Evolutionary conservation across 2,113 vertebrate species (phyloP), one percentile per base, ranked within the genome.

Genomic region (Salvelinus alpinus): DNA sequence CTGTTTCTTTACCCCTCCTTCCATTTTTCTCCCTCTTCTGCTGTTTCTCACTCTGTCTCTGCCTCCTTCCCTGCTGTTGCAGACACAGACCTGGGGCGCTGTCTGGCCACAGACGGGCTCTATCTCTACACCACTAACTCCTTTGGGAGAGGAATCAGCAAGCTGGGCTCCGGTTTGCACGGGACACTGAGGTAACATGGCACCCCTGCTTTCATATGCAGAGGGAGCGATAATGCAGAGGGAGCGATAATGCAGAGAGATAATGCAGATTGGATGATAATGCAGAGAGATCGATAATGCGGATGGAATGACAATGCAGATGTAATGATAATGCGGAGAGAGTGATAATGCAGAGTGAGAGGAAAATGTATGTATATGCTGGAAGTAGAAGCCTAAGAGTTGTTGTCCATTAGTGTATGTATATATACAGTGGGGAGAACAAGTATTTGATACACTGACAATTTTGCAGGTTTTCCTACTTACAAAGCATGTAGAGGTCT

Each of bases 101-200:
- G 97, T 84, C 94, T 99, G 44, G 96, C 96, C 73, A 96, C 96
- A 74, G 98, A 99, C 25, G 97, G 98, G 7, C 95, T 96, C 82
- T 99, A 99, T 92, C 94, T 99, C 75, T 99, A 98, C 71, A 98
- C 97, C 2, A 98, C 96, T 60, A 99, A 99, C 88, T 99, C 97
- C 11, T 96, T 96, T 87, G 98, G 98, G 91, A 95, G 94, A 92
- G 97, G 97, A 82, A 93, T 99, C 87, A 98, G 97, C 95, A 99
- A 99, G 83, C 88, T 99, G 85, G 98, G 98, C 71, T 99, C 98
- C 80, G 98, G 98, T 79, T 93, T 98, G 86, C 98, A 99, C 4
- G 98, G 98, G 54, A 99, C 98, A 59, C 92, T 99, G 87, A 95
- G 98, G 98, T 99, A 93, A 96, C 78, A 73, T 75, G 79, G 89